Evolutionary conservation across 2,113 vertebrate genomes (phyloP), one percentile per base, ranked within the genome.

Genomic region (Pampusana beccarii): DNA sequence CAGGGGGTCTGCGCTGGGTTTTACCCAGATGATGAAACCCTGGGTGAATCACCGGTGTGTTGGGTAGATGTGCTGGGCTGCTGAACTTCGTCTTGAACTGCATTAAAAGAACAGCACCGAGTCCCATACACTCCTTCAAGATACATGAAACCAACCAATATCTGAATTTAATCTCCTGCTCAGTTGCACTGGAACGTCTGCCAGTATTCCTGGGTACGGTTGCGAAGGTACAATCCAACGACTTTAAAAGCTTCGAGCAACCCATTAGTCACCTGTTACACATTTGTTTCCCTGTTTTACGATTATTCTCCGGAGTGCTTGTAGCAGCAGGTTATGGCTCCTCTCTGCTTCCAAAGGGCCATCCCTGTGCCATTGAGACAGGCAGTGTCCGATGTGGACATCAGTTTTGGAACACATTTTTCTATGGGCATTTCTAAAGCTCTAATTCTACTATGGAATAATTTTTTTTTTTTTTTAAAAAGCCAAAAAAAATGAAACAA

Each of bases 361-460:
- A 21, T 62, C 28, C 10, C 42, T 4, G 6, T 26, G n/a, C 2
- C 1, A 7, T 6, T 0, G 5, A 36, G 23, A 16, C 21, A 42
- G 75, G 61, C 34, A 57, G 14, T 1, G 3, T 67, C 34, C 20
- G 48, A 20, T 48, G 26, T 23, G 29, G 8, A 0, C 56, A 7
- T 21, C 61, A 33, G 29, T 20, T 64, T 28, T 56, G 12, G 16
- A 70, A 13, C 34, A n/a, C 20, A 9, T 9, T 16, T 56, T 80
- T 34, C 44, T 46, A n/a, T 42, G 15, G 54, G 21, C 9, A 11
- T 15, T 65, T 87, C 50, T 29, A 74, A 61, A 87, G 23, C 31
- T 80, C 36, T 56, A 42, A 10, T 69, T 67, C 16, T 15, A 7
- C 40, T 28, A 1, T 9, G 61, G 65, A 29, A 38, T 51, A 23